Evolutionary conservation across 2,888 invertebrate genomes (phyloP), one percentile per base, ranked within the genome.

Genomic region (Meiosimyza decipiens): DNA sequence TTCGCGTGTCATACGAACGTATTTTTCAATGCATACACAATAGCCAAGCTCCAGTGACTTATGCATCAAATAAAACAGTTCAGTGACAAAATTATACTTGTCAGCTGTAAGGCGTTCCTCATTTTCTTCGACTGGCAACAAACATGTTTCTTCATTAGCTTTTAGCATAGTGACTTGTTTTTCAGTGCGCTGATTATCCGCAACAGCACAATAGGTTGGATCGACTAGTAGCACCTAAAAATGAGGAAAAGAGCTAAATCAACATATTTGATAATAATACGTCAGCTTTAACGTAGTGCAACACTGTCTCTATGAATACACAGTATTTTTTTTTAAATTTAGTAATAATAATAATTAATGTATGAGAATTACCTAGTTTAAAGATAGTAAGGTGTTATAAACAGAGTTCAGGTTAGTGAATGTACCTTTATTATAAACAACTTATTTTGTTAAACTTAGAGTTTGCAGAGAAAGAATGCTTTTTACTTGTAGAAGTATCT

Each of bases 31-130:
- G 64, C 91, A 90, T 5, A 93, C 92, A 6, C 92, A 89, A 74
- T 91, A 91, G 33, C 93, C 92, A 69, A 97, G 89, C 84, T 96
- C 93, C 70, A 97, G 89, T 66, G 95, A 92, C 81, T 93, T 92
- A 84, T 98, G 97, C 0, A 96, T 93, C 89, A 97, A 90, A 86
- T 92, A 97, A 86, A 97, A 98, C 81, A 95, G 94, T 84, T 97
- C 96, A 0, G 96, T 96, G 15, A 96, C 92, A 85, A 98, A 98
- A 83, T 91, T 93, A 82, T 92, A 95, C 18, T 89, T 89, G 0
- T 90, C 89, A 1, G 89, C 88, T 0, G 89, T 90, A 2, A 90
- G 87, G 15, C 92, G 86, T 55, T 84, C 86, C 70, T 90, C 90
- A 28, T 88, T 88, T 65, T 91, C 90, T 13, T 90, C 88, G 0